Evolutionary conservation across 2,888 invertebrate genomes (phyloP), one percentile per base, ranked within the genome.

Genomic region (Oscheius sp.): DNA sequence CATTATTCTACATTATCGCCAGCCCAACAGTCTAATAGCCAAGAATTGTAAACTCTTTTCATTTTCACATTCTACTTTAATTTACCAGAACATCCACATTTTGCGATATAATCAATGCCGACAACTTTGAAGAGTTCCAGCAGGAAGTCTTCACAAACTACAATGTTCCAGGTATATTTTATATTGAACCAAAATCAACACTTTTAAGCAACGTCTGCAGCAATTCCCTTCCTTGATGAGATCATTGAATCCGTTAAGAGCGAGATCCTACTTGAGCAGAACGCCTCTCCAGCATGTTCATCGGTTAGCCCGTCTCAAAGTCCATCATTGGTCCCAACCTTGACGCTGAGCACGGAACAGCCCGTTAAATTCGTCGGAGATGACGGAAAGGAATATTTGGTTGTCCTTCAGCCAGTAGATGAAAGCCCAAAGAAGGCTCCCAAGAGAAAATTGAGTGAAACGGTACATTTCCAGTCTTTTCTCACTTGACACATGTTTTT

Each of bases 241-340:
- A 57, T 84, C 37, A 74, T 84, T 46, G 72, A 72, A n/a, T 78
- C 84, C 65, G 83, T 82, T 8, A 79, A 81, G n/a, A 72, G 69
- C 17, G 84, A 84, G 69, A 71, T 83, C 25, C 39, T 42, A 15
- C 66, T 68, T 15, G 79, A 55, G 52, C 46, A 37, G 17, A 23
- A n/a, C 20, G 23, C 4, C 48, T 48, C 48, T n/a, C 50, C 65
- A 15, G 5, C 42, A 3, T n/a, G n/a, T n/a, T 29, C 15, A 15
- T 45, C 61, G 3, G 33, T 25, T 25, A 55, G 20, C 2, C 17
- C 34, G 34, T 31, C 46, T 4, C 63, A 23, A 31, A 45, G 45
- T 29, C 45, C 61, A 1, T 45, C 45, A 12, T 3, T 27, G n/a
- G 61, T 61, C 3, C 61, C 61, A 15, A 61, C 65, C 3, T 48